Evolutionary conservation across 30 jellyfish, hydroid and myxozoan species (phyloP).

Genomic region (Calvadosia cruxmelitensis): DNA sequence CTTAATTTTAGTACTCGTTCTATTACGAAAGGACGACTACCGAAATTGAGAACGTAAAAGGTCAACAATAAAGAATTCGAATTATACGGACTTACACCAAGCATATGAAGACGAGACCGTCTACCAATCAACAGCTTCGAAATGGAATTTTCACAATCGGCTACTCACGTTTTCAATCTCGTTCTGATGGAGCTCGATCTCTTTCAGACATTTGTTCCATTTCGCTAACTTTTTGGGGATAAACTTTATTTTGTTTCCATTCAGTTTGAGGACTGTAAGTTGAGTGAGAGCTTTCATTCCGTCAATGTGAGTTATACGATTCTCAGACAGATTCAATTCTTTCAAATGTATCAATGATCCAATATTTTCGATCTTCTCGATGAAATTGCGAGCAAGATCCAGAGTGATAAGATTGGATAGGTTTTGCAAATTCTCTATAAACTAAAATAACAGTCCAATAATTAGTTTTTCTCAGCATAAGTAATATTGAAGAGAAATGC

Average conservation of each 20-base stretch:
- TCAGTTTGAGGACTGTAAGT: neutral
- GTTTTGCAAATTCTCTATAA: slow-evolving; percentile 34
- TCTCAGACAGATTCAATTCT: slow-evolving; percentile 26
- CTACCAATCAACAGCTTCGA: no score
- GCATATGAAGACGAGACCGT: no score
- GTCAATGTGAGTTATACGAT: slow-evolving; percentile 18
- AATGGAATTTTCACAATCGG: no score
- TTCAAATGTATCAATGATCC: slow-evolving; percentile 28
- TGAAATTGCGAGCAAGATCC: slow-evolving; percentile 32
- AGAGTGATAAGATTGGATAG: slow-evolving; percentile 31
- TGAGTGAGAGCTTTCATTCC: neutral
- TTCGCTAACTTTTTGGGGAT: neutral
- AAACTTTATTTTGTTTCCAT: neutral
- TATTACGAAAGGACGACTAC: no score
- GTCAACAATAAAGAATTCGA: no score
- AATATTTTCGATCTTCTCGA: slow-evolving; percentile 36
- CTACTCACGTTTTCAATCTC: neutral
- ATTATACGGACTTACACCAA: no score
- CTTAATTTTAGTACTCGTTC: no score
- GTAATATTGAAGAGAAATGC: no score
- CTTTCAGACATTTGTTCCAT: neutral
- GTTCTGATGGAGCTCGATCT: neutral
- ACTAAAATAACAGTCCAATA: no score
- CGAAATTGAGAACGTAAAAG: no score
- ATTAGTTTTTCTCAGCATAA: no score